These are phyloP conservation scores for Decapterus maruadsi DNA, from an alignment of 2,797 vertebrate genomes.

Conservation along the genomic window DNA sequence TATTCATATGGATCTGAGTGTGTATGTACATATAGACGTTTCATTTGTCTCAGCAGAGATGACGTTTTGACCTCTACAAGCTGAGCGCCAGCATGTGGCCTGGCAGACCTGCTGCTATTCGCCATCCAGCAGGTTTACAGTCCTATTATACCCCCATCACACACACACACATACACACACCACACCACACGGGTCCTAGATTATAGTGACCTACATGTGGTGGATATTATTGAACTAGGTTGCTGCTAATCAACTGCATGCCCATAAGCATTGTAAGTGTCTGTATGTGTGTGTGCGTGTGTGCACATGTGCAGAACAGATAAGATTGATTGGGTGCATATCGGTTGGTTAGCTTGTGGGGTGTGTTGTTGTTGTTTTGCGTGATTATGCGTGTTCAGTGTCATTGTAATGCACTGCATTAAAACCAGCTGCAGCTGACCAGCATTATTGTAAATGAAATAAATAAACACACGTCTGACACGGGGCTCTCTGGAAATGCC, in stretches of 20 bases:
- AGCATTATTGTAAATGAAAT: background rate
- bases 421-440: conserved; percentile 17
- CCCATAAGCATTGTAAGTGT: conserved; percentile 66
- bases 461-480: background rate
- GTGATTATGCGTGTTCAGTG: conserved; percentile 5
- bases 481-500: conserved; percentile 17
- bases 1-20: background rate
- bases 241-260: conserved; percentile 78
- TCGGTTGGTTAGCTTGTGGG: conserved; percentile 47
- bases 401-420: background rate
- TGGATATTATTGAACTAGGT: conserved; percentile 82
- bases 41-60: conserved; percentile 7
- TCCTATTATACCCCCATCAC: conserved; percentile 24
- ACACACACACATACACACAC: conserved; percentile 30
- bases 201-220: conserved; percentile 83
- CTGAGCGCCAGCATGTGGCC: conserved; percentile 19
- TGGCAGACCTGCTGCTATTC: conserved; percentile 35
- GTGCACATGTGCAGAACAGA: conserved; percentile 40
- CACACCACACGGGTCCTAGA: conserved; percentile 64
- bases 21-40: background rate
- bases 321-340: conserved; percentile 63
- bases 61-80: conserved; percentile 37
- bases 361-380: conserved; percentile 30
- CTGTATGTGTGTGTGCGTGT: conserved; percentile 41
- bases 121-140: conserved; percentile 33